These are phyloP conservation scores for Drosophila acutilabella DNA, from an alignment of 2,888 invertebrate genomes.

Conservation along the genomic window DNA sequence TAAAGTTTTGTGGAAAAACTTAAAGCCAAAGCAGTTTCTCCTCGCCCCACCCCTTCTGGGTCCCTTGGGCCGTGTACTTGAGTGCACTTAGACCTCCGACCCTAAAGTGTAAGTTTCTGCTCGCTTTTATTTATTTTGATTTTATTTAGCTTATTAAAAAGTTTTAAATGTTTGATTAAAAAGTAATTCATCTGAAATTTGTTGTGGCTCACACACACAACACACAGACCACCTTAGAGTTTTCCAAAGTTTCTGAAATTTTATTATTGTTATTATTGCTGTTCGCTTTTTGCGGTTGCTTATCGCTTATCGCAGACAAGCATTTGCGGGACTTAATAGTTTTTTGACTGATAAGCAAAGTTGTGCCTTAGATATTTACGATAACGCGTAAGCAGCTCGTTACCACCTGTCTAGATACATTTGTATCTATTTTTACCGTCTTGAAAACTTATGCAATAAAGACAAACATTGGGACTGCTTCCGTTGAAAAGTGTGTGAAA, in stretches of 20 bases:
- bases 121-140: conserved; percentile 38
- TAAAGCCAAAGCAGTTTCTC: conserved; percentile 19
- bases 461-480: not conserved
- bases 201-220: conserved; percentile 36
- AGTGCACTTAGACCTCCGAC: conserved; percentile 38
- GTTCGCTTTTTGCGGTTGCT: conserved; percentile 5
- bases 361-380: conserved; percentile 12
- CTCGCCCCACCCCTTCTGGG: not conserved
- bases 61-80: conserved; percentile 27
- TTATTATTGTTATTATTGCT: conserved; percentile 11
- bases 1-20: conserved; percentile 38
- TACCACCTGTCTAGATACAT: conserved; percentile 7
- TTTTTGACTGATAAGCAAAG: conserved; percentile 40
- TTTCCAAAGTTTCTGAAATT: conserved; percentile 17
- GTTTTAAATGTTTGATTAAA: conserved; percentile 78
- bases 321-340: conserved; percentile 31
- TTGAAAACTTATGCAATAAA: conserved; percentile 35
- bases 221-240: conserved; percentile 28
- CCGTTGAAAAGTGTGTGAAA: conserved; percentile 4
- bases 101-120: conserved; percentile 26
- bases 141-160: conserved; percentile 68
- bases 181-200: conserved; percentile 67
- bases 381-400: conserved; percentile 15
- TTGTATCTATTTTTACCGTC: conserved; percentile 8
- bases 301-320: conserved; percentile 16